Evolutionary conservation across 2,888 invertebrate genomes (phyloP).

Genomic region (Cantharis rufa): DNA sequence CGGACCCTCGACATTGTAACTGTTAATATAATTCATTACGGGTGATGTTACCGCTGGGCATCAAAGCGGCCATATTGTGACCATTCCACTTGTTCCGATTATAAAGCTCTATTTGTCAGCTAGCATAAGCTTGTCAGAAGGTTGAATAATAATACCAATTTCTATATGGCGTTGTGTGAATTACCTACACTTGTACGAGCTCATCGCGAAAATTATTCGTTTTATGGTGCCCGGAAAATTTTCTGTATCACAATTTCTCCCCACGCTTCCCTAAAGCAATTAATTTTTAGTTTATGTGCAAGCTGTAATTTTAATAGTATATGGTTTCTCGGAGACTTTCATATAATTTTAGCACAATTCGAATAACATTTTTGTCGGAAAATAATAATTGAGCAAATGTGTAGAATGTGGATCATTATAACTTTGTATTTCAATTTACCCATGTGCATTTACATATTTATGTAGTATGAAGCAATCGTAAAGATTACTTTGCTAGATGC

Average conservation of each 20-base stretch:
- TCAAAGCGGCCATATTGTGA: constrained; percentile 28
- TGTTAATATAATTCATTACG: constrained; percentile 40
- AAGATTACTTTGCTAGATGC: too few species aligned
- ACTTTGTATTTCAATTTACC: neutral
- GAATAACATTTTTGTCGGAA: neutral
- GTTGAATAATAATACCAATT: constrained; percentile 20
- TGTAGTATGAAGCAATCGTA: too few species aligned
- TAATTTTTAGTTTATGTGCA: neutral
- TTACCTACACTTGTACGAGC: constrained; percentile 12
- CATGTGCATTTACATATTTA: too few species aligned
- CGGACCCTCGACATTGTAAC: constrained; percentile 30
- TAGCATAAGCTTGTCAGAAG: constrained; percentile 17
- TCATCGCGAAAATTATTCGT: constrained; percentile 15
- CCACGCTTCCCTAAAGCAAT: constrained; percentile 1
- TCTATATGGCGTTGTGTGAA: constrained; percentile 4
- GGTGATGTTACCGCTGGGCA: constrained; percentile 39
- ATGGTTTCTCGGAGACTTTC: neutral
- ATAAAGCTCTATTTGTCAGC: constrained; percentile 28
- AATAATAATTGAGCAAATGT: neutral
- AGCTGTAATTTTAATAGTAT: neutral
- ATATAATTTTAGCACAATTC: neutral
- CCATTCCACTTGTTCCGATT: constrained; percentile 30
- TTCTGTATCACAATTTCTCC: neutral
- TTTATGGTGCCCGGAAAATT: constrained; percentile 3
- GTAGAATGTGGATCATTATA: neutral